Conservation (phyloP, 2,888 invertebrate species). For the Plagiodera versicolora region DNA sequence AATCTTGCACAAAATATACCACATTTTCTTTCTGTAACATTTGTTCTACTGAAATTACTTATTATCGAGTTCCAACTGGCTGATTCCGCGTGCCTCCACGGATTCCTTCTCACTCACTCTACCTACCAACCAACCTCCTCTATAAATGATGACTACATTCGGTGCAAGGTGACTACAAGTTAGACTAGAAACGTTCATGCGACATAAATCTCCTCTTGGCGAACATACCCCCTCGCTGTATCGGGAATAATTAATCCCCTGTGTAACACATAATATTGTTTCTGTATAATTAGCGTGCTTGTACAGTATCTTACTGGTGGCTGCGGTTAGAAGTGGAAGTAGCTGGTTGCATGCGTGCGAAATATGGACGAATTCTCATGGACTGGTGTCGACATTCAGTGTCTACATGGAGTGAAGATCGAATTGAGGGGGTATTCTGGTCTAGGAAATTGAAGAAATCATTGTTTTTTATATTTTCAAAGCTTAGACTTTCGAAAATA, state of each 20-base stretch:
- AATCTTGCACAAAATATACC: too few relatives aligned
- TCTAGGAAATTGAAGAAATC: too few relatives aligned
- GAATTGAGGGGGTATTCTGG: too few relatives aligned
- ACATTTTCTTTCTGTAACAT: too few relatives aligned
- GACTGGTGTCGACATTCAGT: too few relatives aligned
- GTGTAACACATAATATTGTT: conserved; percentile 56
- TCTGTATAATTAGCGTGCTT: conserved; percentile 55
- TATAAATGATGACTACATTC: conserved; percentile 19
- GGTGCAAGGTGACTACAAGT: conserved; percentile 28
- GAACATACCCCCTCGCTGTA: conserved; percentile 50
- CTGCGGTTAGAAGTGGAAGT: conserved; percentile 4
- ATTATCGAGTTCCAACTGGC: background rate
- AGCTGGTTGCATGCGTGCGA: background rate
- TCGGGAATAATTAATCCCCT: conserved; percentile 55
- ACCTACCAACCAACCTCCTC: conserved; percentile 12
- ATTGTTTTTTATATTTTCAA: too few relatives aligned
- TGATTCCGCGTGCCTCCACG: background rate
- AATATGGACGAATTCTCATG: too few relatives aligned
- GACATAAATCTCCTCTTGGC: conserved; percentile 41
- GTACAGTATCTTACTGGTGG: conserved; percentile 51
- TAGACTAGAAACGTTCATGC: conserved; percentile 27
- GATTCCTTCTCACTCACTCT: background rate
- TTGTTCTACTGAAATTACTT: too few relatives aligned
- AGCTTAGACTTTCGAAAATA: too few relatives aligned
- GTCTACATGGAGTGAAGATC: too few relatives aligned